phyloP scores from a whole-genome alignment of 2,888 invertebrate genomes.

The Phaedon cochleariae region DNA sequence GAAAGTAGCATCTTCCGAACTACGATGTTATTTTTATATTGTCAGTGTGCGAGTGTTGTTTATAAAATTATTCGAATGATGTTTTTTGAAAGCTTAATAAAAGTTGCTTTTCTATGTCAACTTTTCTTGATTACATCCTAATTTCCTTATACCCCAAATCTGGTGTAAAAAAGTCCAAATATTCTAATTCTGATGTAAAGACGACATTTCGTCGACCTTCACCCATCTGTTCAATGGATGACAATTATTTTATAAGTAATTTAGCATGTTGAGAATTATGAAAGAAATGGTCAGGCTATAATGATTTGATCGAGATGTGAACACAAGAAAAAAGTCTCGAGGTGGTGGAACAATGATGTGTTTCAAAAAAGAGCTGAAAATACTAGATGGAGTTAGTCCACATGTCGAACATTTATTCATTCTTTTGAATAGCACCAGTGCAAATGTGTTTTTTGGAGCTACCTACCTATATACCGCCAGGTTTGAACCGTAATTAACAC shows the following conservation, averaged over 20 bases:
- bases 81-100: conserved; percentile 14
- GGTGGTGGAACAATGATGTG: conserved; percentile 8
- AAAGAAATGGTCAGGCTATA: no score
- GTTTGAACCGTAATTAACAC: no score
- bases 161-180: no score
- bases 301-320: conserved; percentile 8
- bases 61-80: not conserved
- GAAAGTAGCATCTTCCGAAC: no score
- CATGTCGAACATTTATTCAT: conserved; percentile 9
- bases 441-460: conserved; percentile 5
- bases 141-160: no score
- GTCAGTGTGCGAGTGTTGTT: not conserved
- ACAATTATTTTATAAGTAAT: no score
- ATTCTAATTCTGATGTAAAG: no score
- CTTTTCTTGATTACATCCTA: not conserved
- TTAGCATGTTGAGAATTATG: no score
- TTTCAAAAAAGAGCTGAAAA: conserved; percentile 4
- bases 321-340: conserved; percentile 12
- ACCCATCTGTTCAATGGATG: no score
- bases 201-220: no score
- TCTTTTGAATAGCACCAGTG: conserved; percentile 4
- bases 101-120: not conserved
- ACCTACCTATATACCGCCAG: not conserved
- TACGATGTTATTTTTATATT: not conserved
- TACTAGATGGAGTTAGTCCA: conserved; percentile 3